phyloP scores from a whole-genome alignment of 2,888 invertebrate genomes.

The Ernsta delagoae region DNA sequence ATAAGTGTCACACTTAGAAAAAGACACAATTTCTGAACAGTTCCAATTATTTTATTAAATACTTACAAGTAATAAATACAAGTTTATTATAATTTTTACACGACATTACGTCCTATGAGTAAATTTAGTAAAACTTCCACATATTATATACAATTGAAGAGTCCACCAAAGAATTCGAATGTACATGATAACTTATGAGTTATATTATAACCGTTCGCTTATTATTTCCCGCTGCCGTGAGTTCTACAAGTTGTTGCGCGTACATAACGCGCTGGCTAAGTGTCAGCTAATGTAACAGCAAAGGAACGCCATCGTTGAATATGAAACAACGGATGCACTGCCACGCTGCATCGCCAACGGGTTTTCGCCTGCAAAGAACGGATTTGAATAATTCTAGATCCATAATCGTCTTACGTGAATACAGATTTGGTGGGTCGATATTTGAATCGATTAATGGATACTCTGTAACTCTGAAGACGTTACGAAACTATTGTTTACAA shows the following conservation, averaged over 20 bases:
- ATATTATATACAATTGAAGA: conserved; percentile 4
- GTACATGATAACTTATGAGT: conserved; percentile 15
- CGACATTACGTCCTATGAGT: background rate
- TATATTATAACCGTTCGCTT: too few relatives aligned
- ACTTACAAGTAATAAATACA: conserved; percentile 4
- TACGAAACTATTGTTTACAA: too few relatives aligned
- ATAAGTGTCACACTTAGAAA: too few relatives aligned
- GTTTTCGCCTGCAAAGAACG: conserved; percentile 72
- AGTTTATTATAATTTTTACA: too few relatives aligned
- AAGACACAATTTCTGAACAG: conserved; percentile 11
- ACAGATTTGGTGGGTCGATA: conserved; percentile 24
- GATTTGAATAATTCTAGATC: conserved; percentile 40
- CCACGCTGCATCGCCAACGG: conserved; percentile 83
- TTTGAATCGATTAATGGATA: conserved; percentile 27
- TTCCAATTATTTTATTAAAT: conserved; percentile 14
- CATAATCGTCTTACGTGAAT: conserved; percentile 36
- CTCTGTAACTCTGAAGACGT: conserved; percentile 7
- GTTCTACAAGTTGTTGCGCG: conserved; percentile 55
- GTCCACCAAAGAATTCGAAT: conserved; percentile 15
- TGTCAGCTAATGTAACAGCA: conserved; percentile 71
- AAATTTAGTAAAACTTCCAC: conserved; percentile 9
- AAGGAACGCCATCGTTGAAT: conserved; percentile 65
- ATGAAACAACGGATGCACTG: conserved; percentile 53
- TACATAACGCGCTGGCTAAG: conserved; percentile 65
- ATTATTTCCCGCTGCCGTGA: too few relatives aligned